These are phyloP conservation scores for Calliphora vomitoria DNA, from an alignment of 2,888 invertebrate genomes.

Conservation along the genomic window DNA sequence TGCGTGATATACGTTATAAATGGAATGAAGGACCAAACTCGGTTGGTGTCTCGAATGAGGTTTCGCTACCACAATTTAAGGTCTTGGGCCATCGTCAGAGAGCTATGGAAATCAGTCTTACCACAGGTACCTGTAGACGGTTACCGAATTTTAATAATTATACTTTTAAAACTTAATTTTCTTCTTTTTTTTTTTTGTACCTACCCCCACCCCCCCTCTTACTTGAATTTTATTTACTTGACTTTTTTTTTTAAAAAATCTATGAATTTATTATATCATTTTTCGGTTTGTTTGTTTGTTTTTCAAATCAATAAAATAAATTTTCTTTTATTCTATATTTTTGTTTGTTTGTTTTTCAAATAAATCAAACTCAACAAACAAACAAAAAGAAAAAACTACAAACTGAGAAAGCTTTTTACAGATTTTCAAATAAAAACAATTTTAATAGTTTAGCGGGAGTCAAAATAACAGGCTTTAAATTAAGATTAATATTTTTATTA, in stretches of 20 bases:
- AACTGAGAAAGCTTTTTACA: slow-evolving; percentile 49
- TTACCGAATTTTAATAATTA: slow-evolving; percentile 83
- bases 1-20: slow-evolving; percentile 98
- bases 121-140: slow-evolving; percentile 93
- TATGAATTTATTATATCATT: slow-evolving; percentile 46
- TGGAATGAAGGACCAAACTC: slow-evolving; percentile 98
- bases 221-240: slow-evolving; percentile 19
- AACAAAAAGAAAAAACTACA: slow-evolving; percentile 20
- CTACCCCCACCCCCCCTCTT: slow-evolving; percentile 1
- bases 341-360: slow-evolving; percentile 35
- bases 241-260: slow-evolving; percentile 12
- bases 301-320: slow-evolving; percentile 54
- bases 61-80: slow-evolving; percentile 98
- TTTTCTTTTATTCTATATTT: slow-evolving; percentile 31
- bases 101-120: slow-evolving; percentile 97
- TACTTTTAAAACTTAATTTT: slow-evolving; percentile 64
- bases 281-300: slow-evolving; percentile 55
- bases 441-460: background rate
- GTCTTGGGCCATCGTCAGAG: slow-evolving; percentile 98
- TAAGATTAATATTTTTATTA: no score
- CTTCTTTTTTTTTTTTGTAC: no score
- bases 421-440: background rate
- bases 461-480: no score
- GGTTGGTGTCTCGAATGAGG: slow-evolving; percentile 97
- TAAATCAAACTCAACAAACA: slow-evolving; percentile 14